Base-by-base conservation (phyloP, 2,797 vertebrate genomes). In the Pseudochromis fuscus region DNA sequence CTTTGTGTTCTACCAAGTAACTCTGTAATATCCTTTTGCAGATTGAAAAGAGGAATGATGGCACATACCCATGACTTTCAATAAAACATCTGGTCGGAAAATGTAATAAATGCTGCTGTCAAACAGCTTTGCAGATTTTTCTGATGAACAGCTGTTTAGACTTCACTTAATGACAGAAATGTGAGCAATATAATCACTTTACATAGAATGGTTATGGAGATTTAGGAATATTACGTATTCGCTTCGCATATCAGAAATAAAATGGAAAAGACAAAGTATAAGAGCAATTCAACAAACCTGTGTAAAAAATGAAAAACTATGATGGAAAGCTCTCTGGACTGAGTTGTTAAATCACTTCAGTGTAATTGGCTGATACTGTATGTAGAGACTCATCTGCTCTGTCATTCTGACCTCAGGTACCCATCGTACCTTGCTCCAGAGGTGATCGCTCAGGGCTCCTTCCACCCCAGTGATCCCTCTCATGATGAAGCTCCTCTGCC, bases 391-490 rank as follows among this genome's bases (percentile, higher is more conserved):
- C 55, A 27, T 82, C 57, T 85, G n/a, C 46, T 72, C 23, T 83
- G 35, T 75, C 58, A 57, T 81, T 35, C 24, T 69, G 4, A 38
- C 67, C 69, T 31, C 90, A 99, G 98, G 75, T 97, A 97, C 86
- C 96, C 97, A 44, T 98, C 98, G 3, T 99, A 98, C 68, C 93
- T 98, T 88, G 96, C 98, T 72, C 97, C 98, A 33, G 98, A 99
- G 90, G 97, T 97, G 61, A 96, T 99, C 70, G 96, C 97, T 25
- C 96, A 97, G 87, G 96, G 97, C 85, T 93, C 94, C 81, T 93
- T 88, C 72, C 95, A 96, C 85, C 88, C 90, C 35, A 94, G 82
- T 67, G 96, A 97, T 85, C 94, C 94, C 70, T 91, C 88, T 19
- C 87, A 94, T 44, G 90, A 90, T 77, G 95, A 96, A 76, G 92